Conservation (phyloP, 2,888 invertebrate species). For the Onchidella celtica region DNA sequence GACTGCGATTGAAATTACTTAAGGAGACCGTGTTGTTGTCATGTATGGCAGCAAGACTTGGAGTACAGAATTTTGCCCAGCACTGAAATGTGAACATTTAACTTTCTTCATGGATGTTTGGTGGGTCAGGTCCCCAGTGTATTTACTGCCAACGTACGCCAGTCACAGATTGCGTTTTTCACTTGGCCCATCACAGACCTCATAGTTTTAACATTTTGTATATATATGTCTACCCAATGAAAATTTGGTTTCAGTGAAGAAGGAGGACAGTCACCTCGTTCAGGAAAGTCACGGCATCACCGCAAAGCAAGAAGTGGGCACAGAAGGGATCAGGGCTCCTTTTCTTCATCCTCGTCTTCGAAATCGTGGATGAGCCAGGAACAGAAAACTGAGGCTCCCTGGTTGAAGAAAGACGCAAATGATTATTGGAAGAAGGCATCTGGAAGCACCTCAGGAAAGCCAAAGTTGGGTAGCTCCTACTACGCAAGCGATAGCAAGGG, state of each 20-base stretch:
- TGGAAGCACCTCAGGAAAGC: neutral
- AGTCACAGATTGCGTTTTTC: too few relatives aligned
- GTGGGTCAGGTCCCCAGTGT: too few relatives aligned
- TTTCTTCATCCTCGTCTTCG: neutral
- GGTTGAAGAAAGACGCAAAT: neutral
- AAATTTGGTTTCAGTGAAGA: neutral
- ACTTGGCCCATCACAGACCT: too few relatives aligned
- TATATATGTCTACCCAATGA: too few relatives aligned
- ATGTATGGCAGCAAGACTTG: too few relatives aligned
- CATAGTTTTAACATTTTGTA: too few relatives aligned
- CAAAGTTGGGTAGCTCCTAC: neutral
- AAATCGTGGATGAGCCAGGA: neutral
- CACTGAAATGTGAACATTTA: too few relatives aligned
- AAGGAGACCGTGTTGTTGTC: too few relatives aligned
- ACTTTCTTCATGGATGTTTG: too few relatives aligned
- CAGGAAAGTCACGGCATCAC: neutral
- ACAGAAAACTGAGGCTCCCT: slow-evolving; percentile 12
- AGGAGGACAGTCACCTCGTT: neutral
- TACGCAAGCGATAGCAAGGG: neutral
- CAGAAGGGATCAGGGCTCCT: neutral
- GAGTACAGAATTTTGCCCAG: too few relatives aligned
- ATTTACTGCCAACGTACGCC: too few relatives aligned
- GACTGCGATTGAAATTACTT: too few relatives aligned
- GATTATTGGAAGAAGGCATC: slow-evolving; percentile 48
- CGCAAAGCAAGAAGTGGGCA: neutral